phyloP scores from a whole-genome alignment of 2,888 invertebrate species.

The Leptothorax acervorum region DNA sequence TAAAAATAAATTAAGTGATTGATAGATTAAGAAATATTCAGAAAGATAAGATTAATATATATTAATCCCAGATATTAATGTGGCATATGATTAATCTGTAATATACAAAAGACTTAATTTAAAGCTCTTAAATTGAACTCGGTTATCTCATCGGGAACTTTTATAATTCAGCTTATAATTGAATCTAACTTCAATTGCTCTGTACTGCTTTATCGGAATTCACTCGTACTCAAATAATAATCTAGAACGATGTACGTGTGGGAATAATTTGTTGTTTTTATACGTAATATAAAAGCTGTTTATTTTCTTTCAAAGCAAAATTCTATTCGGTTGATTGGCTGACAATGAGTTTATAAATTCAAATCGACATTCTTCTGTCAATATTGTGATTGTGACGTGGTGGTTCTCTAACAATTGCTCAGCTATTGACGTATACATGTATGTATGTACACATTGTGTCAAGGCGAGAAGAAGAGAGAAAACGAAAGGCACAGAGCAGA shows the following conservation, averaged over 20 bases:
- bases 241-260: too few species aligned
- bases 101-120: conserved; percentile 13
- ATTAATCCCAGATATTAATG: not conserved
- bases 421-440: not conserved
- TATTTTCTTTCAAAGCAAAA: not conserved
- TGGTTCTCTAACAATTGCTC: not conserved
- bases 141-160: not conserved
- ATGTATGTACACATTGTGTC: not conserved
- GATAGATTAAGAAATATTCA: not conserved
- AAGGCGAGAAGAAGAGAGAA: not conserved
- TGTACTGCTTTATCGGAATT: not conserved
- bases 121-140: not conserved
- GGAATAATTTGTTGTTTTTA: not conserved
- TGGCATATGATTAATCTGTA: not conserved
- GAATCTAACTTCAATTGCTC: conserved; percentile 1
- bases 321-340: not conserved
- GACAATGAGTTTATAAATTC: not conserved
- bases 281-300: not conserved
- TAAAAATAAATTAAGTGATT: not conserved
- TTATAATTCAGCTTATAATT: not conserved
- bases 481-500: not conserved
- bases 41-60: not conserved
- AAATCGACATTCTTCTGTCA: not conserved
- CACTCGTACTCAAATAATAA: not conserved
- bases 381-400: not conserved